phyloP scores from a whole-genome alignment of 2,888 invertebrate genomes.

The Xestobium rufovillosum region DNA sequence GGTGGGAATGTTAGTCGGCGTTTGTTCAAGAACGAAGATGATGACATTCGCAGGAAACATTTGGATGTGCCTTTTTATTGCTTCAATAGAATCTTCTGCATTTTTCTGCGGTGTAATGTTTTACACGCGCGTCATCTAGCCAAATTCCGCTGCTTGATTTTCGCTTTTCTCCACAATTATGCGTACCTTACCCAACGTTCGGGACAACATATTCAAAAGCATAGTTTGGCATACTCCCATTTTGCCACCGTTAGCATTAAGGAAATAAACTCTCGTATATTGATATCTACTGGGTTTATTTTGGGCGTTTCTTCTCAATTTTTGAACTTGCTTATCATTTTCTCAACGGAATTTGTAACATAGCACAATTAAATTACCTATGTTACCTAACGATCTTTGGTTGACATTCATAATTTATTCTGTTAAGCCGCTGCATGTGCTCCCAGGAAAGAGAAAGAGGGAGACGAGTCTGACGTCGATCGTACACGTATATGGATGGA shows the following conservation, averaged over 20 bases:
- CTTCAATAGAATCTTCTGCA: constrained; percentile 5
- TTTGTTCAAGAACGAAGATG: too few species aligned
- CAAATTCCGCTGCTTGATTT: constrained; percentile 6
- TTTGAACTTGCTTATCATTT: constrained; percentile 2
- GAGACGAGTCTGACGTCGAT: too few species aligned
- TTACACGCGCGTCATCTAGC: constrained; percentile 5
- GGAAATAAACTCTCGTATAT: not conserved
- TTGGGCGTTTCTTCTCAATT: not conserved
- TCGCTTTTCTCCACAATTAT: constrained; percentile 1
- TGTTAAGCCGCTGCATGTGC: too few species aligned
- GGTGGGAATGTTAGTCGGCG: too few species aligned
- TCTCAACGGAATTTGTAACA: constrained; percentile 1
- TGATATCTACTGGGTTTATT: constrained; percentile 3
- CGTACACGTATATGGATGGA: too few species aligned
- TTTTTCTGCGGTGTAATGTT: constrained; percentile 8
- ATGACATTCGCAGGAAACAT: too few species aligned
- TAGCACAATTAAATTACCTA: too few species aligned
- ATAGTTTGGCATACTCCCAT: constrained; percentile 10
- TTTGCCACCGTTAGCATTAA: constrained; percentile 1
- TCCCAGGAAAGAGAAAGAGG: too few species aligned
- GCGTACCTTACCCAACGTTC: not conserved
- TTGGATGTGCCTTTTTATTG: constrained; percentile 8
- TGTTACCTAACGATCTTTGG: too few species aligned
- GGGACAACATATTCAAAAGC: constrained; percentile 7
- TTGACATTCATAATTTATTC: too few species aligned